These are phyloP conservation scores for Eidolon dupreanum DNA, from an alignment of 2,797 vertebrate genomes.

Conservation along the genomic window DNA sequence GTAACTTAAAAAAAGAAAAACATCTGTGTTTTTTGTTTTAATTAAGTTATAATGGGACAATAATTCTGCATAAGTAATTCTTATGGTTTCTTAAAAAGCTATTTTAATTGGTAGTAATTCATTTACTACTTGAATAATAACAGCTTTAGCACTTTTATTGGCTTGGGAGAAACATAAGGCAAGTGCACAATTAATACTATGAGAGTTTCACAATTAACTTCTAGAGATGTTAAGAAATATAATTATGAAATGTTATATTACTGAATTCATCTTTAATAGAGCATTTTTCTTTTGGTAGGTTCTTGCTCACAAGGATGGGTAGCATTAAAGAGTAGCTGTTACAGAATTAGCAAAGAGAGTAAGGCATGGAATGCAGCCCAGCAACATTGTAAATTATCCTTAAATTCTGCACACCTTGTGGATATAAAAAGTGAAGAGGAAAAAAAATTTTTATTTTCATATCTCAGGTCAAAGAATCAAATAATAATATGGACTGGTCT, in stretches of 20 bases:
- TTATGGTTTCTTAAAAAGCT: not conserved
- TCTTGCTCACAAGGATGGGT: slow-evolving; percentile 89
- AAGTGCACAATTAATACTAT: not conserved
- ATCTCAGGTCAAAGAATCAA: slow-evolving; percentile 85
- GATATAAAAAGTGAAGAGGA: slow-evolving; percentile 88
- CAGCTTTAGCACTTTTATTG: slow-evolving; percentile 25
- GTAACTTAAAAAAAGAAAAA: slow-evolving; percentile 30
- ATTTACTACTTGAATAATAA: slow-evolving; percentile 43
- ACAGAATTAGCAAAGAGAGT: slow-evolving; percentile 82
- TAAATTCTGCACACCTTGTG: slow-evolving; percentile 87
- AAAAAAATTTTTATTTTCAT: slow-evolving; percentile 85
- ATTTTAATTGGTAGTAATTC: slow-evolving; percentile 23
- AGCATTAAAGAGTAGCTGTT: slow-evolving; percentile 89
- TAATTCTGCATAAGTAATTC: slow-evolving; percentile 42
- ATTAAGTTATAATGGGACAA: slow-evolving; percentile 43
- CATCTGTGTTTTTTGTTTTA: slow-evolving; percentile 27
- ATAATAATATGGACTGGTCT: slow-evolving; percentile 92
- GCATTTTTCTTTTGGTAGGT: slow-evolving; percentile 81
- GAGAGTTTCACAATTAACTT: not conserved
- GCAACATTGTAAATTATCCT: slow-evolving; percentile 80
- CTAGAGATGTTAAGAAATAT: not conserved
- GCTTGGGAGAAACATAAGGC: not conserved
- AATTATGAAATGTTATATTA: not conserved
- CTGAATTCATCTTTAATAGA: not conserved
- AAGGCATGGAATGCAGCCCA: slow-evolving; percentile 87